Conservation (phyloP, 1,140 invertebrate species). For the Drosophila nebulosa region DNA sequence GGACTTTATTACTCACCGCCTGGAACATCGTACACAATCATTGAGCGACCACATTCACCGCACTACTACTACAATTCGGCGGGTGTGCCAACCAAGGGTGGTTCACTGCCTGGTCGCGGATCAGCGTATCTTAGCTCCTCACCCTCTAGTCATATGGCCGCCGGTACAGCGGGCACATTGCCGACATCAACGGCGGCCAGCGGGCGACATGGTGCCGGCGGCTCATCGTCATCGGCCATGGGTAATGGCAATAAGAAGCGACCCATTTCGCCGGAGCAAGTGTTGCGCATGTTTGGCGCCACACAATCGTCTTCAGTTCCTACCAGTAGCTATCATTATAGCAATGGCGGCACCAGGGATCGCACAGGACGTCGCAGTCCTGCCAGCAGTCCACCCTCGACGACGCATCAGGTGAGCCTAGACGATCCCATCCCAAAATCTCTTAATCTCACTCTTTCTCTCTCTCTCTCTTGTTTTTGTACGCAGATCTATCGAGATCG, state of each 20-base stretch:
- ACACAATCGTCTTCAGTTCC: slow-evolving; percentile 81
- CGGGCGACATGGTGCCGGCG: slow-evolving; percentile 40
- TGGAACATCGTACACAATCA: slow-evolving; percentile 91
- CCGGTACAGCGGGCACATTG: slow-evolving; percentile 72
- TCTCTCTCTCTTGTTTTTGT: background rate
- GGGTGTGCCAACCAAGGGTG: slow-evolving; percentile 80
- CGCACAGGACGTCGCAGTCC: slow-evolving; percentile 84
- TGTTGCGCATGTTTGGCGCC: slow-evolving; percentile 85
- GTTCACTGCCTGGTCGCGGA: slow-evolving; percentile 81
- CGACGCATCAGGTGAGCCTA: slow-evolving; percentile 84
- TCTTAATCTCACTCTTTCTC: background rate
- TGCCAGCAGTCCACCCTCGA: slow-evolving; percentile 88
- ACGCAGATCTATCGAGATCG: slow-evolving; percentile 73
- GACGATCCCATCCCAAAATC: background rate
- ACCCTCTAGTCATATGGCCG: slow-evolving; percentile 81
- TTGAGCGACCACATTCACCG: slow-evolving; percentile 89
- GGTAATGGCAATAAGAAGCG: slow-evolving; percentile 84
- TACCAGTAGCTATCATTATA: slow-evolving; percentile 81
- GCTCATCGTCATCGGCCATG: slow-evolving; percentile 42
- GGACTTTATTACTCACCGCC: slow-evolving; percentile 87
- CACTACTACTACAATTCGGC: slow-evolving; percentile 82
- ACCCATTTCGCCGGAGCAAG: slow-evolving; percentile 90
- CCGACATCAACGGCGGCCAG: slow-evolving; percentile 76
- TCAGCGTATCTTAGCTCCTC: slow-evolving; percentile 85
- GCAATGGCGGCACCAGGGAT: slow-evolving; percentile 77